Evolutionary conservation across 2,113 vertebrate species (phyloP).

Genomic region (Rynchops niger): DNA sequence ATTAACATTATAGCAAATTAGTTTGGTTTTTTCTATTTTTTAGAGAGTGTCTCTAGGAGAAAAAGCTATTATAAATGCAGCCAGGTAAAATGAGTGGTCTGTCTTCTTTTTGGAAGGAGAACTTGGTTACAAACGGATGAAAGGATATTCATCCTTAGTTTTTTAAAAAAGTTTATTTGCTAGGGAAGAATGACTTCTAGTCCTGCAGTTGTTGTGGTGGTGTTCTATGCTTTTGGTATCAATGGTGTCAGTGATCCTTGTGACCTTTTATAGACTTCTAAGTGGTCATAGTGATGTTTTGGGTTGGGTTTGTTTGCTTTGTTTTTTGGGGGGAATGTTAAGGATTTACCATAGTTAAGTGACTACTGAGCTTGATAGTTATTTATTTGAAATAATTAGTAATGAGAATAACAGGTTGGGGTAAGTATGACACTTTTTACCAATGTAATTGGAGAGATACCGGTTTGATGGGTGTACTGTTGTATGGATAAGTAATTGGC

Average conservation of each 20-base stretch:
- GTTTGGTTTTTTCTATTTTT: background rate
- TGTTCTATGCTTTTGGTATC: rapidly evolving
- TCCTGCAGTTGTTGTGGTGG: background rate
- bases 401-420: background rate
- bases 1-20: background rate
- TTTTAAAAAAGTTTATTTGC: background rate
- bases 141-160: background rate
- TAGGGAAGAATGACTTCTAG: background rate
- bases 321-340: background rate
- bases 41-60: background rate
- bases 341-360: background rate
- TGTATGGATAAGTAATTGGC: background rate
- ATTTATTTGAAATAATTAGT: background rate
- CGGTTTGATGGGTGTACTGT: background rate
- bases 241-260: background rate
- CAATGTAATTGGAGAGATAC: background rate
- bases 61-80: background rate
- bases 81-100: background rate
- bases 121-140: background rate
- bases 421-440: background rate
- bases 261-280: background rate
- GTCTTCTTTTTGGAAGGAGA: background rate
- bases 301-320: background rate
- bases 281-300: background rate
- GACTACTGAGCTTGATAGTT: background rate